Evolutionary conservation across 2,797 vertebrate species (phyloP).

Genomic region (Leucoraja ocellata): DNA sequence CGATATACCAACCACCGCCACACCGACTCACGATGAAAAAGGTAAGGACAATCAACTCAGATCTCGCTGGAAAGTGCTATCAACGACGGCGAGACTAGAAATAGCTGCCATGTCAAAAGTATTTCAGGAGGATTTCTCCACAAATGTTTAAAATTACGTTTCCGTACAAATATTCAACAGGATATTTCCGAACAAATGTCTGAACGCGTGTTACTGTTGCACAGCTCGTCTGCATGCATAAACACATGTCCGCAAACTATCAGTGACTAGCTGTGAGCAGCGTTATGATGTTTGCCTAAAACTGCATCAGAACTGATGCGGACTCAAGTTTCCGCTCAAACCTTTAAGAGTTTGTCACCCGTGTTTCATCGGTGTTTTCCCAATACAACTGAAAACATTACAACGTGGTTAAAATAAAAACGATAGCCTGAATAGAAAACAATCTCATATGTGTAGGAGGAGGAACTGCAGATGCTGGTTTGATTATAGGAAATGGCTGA

Average conservation of each 20-base stretch:
- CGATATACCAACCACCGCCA: constrained; percentile 84
- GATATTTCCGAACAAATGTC: too few relatives aligned
- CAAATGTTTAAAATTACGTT: too few relatives aligned
- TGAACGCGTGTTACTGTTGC: neutral
- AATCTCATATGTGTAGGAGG: neutral
- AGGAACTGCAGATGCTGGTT: too few relatives aligned
- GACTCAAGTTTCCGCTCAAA: neutral
- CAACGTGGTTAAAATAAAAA: neutral
- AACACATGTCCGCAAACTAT: neutral
- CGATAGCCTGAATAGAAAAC: neutral
- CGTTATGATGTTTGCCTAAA: neutral
- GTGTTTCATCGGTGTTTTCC: too few relatives aligned
- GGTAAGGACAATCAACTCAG: constrained; percentile 56
- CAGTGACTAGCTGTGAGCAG: neutral
- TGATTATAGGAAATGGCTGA: neutral
- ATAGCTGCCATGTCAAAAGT: neutral
- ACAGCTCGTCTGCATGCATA: neutral
- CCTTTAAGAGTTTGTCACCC: too few relatives aligned
- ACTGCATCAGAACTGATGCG: too few relatives aligned
- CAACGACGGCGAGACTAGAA: neutral
- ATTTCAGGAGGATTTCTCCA: neutral
- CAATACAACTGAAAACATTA: neutral
- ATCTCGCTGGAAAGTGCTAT: neutral
- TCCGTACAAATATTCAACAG: too few relatives aligned
- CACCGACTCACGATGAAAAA: constrained; percentile 95